phyloP scores from a whole-genome alignment of 2,797 vertebrate genomes.

The Borostomias antarcticus region DNA sequence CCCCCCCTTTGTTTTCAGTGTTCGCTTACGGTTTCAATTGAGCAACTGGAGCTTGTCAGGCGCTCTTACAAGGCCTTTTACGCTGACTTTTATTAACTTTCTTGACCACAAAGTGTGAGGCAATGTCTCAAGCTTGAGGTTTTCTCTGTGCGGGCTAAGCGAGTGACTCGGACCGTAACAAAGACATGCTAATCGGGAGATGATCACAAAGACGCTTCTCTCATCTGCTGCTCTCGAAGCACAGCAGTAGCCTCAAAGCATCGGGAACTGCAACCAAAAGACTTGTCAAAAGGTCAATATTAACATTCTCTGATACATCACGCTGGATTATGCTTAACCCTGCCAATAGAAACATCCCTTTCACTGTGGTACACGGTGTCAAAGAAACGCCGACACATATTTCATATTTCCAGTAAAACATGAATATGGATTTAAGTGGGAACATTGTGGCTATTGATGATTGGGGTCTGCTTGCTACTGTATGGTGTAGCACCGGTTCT shows the following conservation, averaged over 20 bases:
- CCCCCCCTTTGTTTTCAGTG: constrained; percentile 21
- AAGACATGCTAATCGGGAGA: constrained; percentile 21
- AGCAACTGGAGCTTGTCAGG: constrained; percentile 2
- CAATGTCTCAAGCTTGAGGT: constrained; percentile 4
- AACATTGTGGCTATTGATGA: constrained; percentile 8
- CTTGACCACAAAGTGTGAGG: constrained; percentile 19
- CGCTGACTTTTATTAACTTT: constrained; percentile 22
- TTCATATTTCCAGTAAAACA: no score
- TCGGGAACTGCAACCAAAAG: constrained; percentile 21
- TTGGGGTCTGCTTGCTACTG: not conserved
- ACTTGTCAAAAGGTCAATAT: constrained; percentile 25
- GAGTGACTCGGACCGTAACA: not conserved
- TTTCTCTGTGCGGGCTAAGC: constrained; percentile 14
- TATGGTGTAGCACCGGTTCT: not conserved
- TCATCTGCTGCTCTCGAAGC: constrained; percentile 9
- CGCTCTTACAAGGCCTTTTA: constrained; percentile 23
- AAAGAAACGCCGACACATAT: no score
- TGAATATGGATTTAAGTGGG: not conserved
- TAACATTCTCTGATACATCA: constrained; percentile 25
- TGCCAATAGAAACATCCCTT: constrained; percentile 20
- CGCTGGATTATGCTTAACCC: constrained; percentile 16
- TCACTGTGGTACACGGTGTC: no score
- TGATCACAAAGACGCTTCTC: not conserved
- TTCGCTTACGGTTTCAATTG: constrained; percentile 10
- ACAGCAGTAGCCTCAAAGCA: constrained; percentile 14